phyloP scores from a whole-genome alignment of 1,140 invertebrate genomes.

The Drosophila pachea region DNA sequence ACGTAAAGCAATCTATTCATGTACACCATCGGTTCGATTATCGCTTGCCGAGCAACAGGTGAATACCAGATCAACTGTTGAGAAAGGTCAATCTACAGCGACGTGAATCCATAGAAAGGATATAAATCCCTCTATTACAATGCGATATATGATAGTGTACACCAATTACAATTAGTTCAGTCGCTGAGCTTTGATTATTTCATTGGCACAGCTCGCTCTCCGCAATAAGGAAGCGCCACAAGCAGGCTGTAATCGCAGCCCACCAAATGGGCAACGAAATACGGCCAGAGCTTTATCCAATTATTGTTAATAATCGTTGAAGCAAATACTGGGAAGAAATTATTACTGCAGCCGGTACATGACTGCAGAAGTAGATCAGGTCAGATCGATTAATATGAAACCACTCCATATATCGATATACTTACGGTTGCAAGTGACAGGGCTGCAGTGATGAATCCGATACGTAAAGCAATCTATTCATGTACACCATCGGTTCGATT shows the following conservation, averaged over 20 bases:
- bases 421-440: constrained; percentile 10
- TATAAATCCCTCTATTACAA: too few species aligned
- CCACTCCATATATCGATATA: background rate
- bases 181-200: background rate
- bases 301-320: background rate
- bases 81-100: too few species aligned
- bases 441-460: constrained; percentile 20
- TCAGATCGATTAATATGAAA: too few species aligned
- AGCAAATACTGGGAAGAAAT: constrained; percentile 19
- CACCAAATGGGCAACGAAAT: constrained; percentile 4
- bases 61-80: background rate
- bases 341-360: constrained; percentile 3
- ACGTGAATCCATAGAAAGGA: too few species aligned
- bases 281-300: constrained; percentile 5
- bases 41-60: constrained; percentile 33
- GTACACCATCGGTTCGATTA: background rate
- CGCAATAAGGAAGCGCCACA: constrained; percentile 30
- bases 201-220: background rate
- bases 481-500: background rate
- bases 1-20: constrained; percentile 16
- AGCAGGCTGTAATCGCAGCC: background rate
- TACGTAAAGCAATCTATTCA: constrained; percentile 13
- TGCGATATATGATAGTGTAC: too few species aligned
- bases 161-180: too few species aligned
- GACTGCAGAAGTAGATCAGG: too few species aligned